Percentiles rank a stretch among this genome's conserved stretches.
Conservation (phyloP, 2,888 invertebrate species). For the Amblyteles armatorius region DNA sequence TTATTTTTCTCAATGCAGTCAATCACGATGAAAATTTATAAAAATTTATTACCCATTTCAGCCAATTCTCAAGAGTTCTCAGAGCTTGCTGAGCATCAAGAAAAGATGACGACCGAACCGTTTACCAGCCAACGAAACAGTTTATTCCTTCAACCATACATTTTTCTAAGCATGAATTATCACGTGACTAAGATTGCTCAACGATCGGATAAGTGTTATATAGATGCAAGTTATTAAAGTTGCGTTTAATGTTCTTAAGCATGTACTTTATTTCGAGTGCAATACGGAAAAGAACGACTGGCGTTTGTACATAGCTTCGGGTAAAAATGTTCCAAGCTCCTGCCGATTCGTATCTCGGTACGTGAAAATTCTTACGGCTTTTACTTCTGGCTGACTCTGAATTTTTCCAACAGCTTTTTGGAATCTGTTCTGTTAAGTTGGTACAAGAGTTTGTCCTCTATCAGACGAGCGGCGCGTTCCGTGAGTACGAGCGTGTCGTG, state of each 20-base stretch:
- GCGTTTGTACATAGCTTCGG: conserved; percentile 33
- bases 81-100: conserved; percentile 72
- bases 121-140: conserved; percentile 26
- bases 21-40: background rate
- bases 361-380: conserved; percentile 17
- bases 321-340: background rate
- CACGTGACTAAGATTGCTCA: conserved; percentile 25
- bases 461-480: conserved; percentile 91
- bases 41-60: conserved; percentile 68
- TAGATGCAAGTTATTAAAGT: conserved; percentile 10
- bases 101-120: conserved; percentile 72
- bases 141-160: conserved; percentile 25
- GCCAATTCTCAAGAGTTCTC: conserved; percentile 76
- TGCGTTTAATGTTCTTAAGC: conserved; percentile 29
- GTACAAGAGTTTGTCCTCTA: conserved; percentile 92
- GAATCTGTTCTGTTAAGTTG: conserved; percentile 88
- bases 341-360: background rate
- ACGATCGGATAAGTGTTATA: conserved; percentile 1
- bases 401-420: conserved; percentile 84
- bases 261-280: conserved; percentile 37
- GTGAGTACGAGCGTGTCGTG: conserved; percentile 97
- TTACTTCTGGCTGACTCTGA: conserved; percentile 88
- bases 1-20: background rate
- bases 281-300: conserved; percentile 11
- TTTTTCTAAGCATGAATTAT: conserved; percentile 27